Evolutionary conservation across 2,113 vertebrate species (phyloP), one percentile per base, ranked within the genome.

Genomic region (Podarcis cretensis): DNA sequence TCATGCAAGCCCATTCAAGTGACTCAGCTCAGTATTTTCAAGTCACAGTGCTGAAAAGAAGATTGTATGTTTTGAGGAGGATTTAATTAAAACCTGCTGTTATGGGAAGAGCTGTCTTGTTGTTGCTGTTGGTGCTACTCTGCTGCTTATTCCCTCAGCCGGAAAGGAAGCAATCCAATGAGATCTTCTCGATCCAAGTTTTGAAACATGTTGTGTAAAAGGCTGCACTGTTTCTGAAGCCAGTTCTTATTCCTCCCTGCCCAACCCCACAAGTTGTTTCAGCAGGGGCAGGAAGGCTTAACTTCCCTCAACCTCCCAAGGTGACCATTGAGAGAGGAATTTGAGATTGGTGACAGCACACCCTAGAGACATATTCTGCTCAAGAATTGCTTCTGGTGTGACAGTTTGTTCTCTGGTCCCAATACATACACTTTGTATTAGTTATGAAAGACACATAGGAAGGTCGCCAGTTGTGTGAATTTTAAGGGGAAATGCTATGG

Each of bases 1-100:
- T n/a, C 69, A 74, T 37, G 30, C 69, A 57, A 35, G 21, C 69
- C n/a, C 25, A 7, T 75, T 84, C 30, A 73, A 84, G 63, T 21
- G 48, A 59, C 73, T 21, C 30, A 57, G 20, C 4, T 20, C 43
- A 7, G 30, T 74, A 12, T 57, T 65, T 73, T 59, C 48, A 84
- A 74, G 27, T 35, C 43, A 73, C 8, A n/a, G 6, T n/a, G 1
- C 59, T 87, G 40, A 8, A 57, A 30, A 75, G 66, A 89, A 78
- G 91, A 54, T 0, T 35, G 21, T 87, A 35, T 91, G 6, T 79
- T 88, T 87, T 86, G 73, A 84, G 83, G n/a, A 54, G 20, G 14
- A 5, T 25, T 90, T 32, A 85, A 78, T 18, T 83, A 85, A 57
- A 85, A 79, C 76, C 6, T 90, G 27, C 74, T 80, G 27, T 27